Conservation (phyloP, 2,888 invertebrate species). For the Smittia aterrima region DNA sequence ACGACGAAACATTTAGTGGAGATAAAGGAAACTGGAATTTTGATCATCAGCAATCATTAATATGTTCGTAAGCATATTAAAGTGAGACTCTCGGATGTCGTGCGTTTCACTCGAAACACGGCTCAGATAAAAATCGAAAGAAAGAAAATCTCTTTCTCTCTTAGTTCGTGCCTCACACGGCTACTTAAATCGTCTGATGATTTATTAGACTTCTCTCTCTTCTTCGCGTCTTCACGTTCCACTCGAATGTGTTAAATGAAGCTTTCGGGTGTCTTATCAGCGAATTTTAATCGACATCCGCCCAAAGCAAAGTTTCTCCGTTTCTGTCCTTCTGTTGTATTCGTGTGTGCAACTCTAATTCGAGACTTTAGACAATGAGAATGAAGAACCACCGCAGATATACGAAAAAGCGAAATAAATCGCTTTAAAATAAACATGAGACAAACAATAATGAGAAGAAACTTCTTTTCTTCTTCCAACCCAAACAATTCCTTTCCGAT, state of each 20-base stretch:
- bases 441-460: conserved; percentile 34
- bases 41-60: conserved; percentile 40
- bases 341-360: not conserved
- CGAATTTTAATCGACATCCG: conserved; percentile 40
- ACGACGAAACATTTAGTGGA: conserved; percentile 28
- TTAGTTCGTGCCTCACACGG: conserved; percentile 22
- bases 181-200: conserved; percentile 35
- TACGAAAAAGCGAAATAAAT: not conserved
- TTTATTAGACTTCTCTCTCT: conserved; percentile 19
- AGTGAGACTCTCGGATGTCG: conserved; percentile 33
- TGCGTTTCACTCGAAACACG: conserved; percentile 6
- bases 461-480: not conserved
- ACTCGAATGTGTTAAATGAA: conserved; percentile 35
- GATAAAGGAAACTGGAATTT: conserved; percentile 34
- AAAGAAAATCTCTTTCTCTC: too few relatives aligned
- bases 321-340: not conserved
- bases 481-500: too few relatives aligned
- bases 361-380: not conserved
- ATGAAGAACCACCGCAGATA: conserved; percentile 30
- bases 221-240: not conserved
- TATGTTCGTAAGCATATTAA: conserved; percentile 37
- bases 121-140: not conserved
- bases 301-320: conserved; percentile 36
- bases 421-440: not conserved
- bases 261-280: conserved; percentile 27